These are phyloP conservation scores for Aspidapion aeneum DNA, from an alignment of 2,888 invertebrate genomes.

Conservation along the genomic window DNA sequence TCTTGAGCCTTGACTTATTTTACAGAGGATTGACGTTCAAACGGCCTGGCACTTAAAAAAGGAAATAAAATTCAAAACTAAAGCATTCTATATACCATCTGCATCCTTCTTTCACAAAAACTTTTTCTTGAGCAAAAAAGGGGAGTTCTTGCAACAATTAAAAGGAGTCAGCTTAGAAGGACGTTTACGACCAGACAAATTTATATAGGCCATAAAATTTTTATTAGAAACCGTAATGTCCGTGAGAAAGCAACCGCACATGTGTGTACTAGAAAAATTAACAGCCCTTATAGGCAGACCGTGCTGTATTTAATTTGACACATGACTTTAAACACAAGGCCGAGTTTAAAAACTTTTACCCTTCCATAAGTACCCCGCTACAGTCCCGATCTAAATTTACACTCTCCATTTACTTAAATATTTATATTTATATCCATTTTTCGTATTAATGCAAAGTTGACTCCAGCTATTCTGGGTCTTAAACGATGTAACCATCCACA, in stretches of 20 bases:
- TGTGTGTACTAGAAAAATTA: slow-evolving; percentile 38
- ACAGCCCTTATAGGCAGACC: slow-evolving; percentile 36
- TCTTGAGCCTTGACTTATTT: not conserved
- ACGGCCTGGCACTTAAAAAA: not conserved
- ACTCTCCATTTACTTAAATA: too few species aligned
- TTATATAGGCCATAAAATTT: slow-evolving; percentile 25
- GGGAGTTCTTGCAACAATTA: not conserved
- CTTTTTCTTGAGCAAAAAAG: not conserved
- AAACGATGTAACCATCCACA: too few species aligned
- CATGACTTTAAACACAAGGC: slow-evolving; percentile 38
- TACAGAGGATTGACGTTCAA: not conserved
- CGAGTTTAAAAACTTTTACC: not conserved
- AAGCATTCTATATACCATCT: not conserved
- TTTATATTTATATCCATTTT: too few species aligned
- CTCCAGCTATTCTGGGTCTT: too few species aligned
- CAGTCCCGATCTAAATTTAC: too few species aligned
- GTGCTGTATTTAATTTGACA: slow-evolving; percentile 48
- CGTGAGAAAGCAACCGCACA: slow-evolving; percentile 46
- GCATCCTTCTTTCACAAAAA: not conserved
- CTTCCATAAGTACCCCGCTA: too few species aligned
- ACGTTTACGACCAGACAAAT: slow-evolving; percentile 19
- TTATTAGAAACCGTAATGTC: slow-evolving; percentile 41
- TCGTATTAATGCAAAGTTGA: too few species aligned
- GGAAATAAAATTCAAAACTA: not conserved
- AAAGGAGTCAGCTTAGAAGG: slow-evolving; percentile 19